Evolutionary conservation across 2,797 vertebrate genomes (phyloP).

Genomic region (Eospalax fontanierii): DNA sequence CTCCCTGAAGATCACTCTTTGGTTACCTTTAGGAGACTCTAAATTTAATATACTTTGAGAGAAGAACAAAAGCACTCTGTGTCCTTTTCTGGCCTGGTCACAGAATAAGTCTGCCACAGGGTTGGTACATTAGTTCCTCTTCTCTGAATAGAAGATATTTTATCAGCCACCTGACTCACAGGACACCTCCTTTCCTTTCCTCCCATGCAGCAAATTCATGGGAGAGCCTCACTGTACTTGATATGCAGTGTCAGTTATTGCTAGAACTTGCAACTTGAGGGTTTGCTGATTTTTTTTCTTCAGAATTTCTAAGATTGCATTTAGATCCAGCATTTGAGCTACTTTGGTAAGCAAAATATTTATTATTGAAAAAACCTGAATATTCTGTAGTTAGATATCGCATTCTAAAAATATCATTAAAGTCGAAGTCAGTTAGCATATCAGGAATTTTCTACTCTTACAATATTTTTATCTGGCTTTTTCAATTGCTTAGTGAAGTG

Average conservation of each 20-base stretch:
- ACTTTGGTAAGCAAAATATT: neutral
- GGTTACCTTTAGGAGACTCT: neutral
- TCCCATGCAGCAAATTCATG: neutral
- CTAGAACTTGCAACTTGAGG: neutral
- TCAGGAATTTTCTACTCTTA: neutral
- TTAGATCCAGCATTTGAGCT: neutral
- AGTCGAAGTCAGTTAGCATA: neutral
- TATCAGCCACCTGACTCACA: neutral
- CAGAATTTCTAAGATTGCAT: neutral
- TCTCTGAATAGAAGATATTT: conserved; percentile 15
- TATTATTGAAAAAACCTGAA: neutral
- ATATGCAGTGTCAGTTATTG: neutral
- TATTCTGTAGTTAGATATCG: neutral
- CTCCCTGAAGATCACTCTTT: neutral
- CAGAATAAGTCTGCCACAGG: neutral
- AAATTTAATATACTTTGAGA: neutral
- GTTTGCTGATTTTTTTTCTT: neutral
- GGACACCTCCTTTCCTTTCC: neutral
- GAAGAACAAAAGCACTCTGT: conserved; percentile 12
- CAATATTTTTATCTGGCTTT: neutral
- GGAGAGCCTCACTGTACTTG: neutral
- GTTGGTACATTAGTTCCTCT: neutral
- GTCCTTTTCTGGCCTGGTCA: conserved; percentile 2
- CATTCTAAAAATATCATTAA: conserved; percentile 9
- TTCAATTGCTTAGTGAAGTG: neutral